Base-by-base conservation (phyloP, 2,888 invertebrate genomes). In the Sipha maydis region DNA sequence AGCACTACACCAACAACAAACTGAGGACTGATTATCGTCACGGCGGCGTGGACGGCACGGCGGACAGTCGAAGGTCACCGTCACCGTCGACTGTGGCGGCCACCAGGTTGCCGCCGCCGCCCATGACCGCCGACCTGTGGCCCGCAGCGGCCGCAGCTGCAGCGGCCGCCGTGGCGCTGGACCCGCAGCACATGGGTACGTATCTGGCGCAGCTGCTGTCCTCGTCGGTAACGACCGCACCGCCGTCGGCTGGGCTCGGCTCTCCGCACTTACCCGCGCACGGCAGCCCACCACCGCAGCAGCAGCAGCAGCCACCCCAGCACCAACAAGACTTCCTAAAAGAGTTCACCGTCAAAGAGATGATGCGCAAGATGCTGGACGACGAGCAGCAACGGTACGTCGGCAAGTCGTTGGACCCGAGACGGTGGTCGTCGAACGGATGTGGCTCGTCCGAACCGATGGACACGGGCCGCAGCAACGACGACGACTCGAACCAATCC, bases 341-440 rank as follows among this genome's bases (percentile, higher is more conserved):
- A 89, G 78, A 82, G 38, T 89, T 84, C 56, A 38, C 89, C 89
- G 92, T 94, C 90, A 94, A 94, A 34, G 94, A 94, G 90, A 92
- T 94, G 85, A 92, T 94, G 91, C 93, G 93, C 90, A 92, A 93
- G 90, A 92, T 94, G 91, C 93, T 94, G 92, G 92, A 93, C 90
- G 94, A 94, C 90, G 94, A 94, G 89, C 93, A 93, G 90, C 91
- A 93, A 90, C 91, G 93, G 89, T 92, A 91, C 88, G 91, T 14
- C 14, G 48, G 90, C 78, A 90, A 90, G 75, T 89, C 90, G 48
- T 90, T 90, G 85, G 91, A 91, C 48, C 54, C 71, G 25, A 89
- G 91, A 91, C 91, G 80, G 67, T 89, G 76, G 90, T 89, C 89
- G 78, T 90, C 89, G 73, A 90, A 90, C 84, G 90, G 90, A 38